Conservation (phyloP, 2,113 vertebrate species). For the Neogale vison region DNA sequence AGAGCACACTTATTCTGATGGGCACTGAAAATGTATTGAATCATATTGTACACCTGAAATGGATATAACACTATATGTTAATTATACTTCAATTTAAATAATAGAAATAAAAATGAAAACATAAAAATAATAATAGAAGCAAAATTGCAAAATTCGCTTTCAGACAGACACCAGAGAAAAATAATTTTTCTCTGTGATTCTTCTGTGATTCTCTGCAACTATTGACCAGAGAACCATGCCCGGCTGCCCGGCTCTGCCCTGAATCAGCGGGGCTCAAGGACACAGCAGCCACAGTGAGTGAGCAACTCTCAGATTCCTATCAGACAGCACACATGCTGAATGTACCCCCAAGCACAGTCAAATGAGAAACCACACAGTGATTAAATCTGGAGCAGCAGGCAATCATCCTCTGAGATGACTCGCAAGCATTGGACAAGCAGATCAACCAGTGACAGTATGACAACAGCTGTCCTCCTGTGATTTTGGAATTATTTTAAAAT, state of each 20-base stretch:
- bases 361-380: neutral
- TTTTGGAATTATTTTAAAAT: neutral
- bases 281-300: fast-evolving
- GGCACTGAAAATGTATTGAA: neutral
- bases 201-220: neutral
- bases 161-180: neutral
- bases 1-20: too few relatives aligned
- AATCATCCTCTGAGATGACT: neutral
- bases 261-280: too few relatives aligned
- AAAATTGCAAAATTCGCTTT: neutral
- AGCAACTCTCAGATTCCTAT: fast-evolving
- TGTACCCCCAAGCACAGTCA: neutral
- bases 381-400: neutral
- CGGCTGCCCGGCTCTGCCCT: neutral
- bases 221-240: neutral
- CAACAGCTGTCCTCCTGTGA: neutral
- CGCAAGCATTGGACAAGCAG: fast-evolving
- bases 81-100: neutral
- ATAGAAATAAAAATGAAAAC: neutral
- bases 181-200: neutral
- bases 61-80: neutral
- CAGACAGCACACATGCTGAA: neutral
- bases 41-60: neutral
- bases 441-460: neutral
- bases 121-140: neutral